Conservation (phyloP, 2,113 vertebrate species). For the Mionectes macconnelli region DNA sequence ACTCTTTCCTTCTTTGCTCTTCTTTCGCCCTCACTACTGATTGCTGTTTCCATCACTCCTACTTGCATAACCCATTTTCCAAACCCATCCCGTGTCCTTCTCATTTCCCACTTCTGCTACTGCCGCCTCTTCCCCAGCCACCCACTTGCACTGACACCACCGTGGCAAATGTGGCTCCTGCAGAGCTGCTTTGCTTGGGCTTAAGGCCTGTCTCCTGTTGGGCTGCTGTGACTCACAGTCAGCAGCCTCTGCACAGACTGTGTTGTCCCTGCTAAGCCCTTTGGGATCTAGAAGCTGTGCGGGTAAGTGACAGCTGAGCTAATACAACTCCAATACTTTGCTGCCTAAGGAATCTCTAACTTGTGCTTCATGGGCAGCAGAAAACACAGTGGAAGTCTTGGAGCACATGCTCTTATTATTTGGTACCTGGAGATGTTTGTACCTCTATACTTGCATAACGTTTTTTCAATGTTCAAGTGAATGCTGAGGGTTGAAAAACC, state of each 20-base stretch:
- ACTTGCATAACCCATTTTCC: background rate
- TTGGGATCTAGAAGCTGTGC: background rate
- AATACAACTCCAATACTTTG: background rate
- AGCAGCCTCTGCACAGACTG: background rate
- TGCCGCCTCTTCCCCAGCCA: background rate
- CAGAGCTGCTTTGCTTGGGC: background rate
- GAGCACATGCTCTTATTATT: accelerated
- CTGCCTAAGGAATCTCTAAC: background rate
- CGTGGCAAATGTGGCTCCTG: background rate
- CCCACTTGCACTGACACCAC: background rate
- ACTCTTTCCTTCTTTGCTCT: background rate
- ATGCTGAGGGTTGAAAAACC: background rate
- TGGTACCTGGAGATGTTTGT: background rate
- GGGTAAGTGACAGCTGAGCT: background rate
- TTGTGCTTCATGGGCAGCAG: background rate
- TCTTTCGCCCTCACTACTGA: background rate
- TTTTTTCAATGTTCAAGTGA: background rate
- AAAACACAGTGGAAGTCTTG: background rate
- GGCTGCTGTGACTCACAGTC: background rate
- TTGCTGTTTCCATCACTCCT: background rate
- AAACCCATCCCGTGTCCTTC: background rate
- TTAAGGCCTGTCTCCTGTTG: background rate
- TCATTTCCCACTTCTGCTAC: background rate
- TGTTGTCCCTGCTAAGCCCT: background rate
- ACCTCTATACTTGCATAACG: background rate